Percentiles rank a stretch among this genome's conserved stretches.
Evolutionary conservation across 2,888 invertebrate species (phyloP).

Genomic region (Eupithecia exiguata): DNA sequence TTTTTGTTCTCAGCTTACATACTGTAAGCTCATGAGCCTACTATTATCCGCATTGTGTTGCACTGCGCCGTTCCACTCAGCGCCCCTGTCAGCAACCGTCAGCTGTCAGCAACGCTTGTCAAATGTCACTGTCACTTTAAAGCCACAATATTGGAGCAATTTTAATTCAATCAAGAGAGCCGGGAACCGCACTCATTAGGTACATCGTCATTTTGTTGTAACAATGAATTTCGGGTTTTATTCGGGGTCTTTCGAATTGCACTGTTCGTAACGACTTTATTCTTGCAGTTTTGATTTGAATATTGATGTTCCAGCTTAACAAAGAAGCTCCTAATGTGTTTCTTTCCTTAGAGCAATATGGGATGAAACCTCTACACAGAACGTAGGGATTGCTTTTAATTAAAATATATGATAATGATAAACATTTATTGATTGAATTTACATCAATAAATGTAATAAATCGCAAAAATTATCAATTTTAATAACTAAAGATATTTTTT

Average conservation of each 20-base stretch:
- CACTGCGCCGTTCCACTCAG: slow-evolving; percentile 42
- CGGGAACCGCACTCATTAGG: slow-evolving; percentile 36
- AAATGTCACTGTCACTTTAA: slow-evolving; percentile 75
- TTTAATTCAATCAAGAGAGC: slow-evolving; percentile 75
- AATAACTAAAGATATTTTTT: too few relatives aligned
- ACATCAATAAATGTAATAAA: too few relatives aligned
- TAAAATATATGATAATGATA: too few relatives aligned
- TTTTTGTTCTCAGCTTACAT: not conserved
- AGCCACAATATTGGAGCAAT: slow-evolving; percentile 75
- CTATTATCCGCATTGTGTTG: slow-evolving; percentile 35
- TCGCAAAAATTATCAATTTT: too few relatives aligned
- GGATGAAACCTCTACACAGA: not conserved
- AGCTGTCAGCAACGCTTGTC: slow-evolving; percentile 79
- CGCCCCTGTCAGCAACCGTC: slow-evolving; percentile 56
- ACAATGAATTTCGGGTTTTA: slow-evolving; percentile 71
- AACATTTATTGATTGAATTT: too few relatives aligned
- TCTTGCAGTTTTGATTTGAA: not conserved
- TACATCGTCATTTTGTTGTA: slow-evolving; percentile 77
- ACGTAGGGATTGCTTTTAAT: too few relatives aligned
- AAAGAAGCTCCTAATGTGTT: not conserved
- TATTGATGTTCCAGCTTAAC: not conserved
- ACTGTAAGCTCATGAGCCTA: not conserved
- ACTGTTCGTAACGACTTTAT: not conserved
- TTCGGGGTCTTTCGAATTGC: slow-evolving; percentile 79
- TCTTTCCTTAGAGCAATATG: not conserved